Evolutionary conservation across 53 echinoderm and acorn worm genomes (phyloP).

Genomic region (Arbacia lixula): DNA sequence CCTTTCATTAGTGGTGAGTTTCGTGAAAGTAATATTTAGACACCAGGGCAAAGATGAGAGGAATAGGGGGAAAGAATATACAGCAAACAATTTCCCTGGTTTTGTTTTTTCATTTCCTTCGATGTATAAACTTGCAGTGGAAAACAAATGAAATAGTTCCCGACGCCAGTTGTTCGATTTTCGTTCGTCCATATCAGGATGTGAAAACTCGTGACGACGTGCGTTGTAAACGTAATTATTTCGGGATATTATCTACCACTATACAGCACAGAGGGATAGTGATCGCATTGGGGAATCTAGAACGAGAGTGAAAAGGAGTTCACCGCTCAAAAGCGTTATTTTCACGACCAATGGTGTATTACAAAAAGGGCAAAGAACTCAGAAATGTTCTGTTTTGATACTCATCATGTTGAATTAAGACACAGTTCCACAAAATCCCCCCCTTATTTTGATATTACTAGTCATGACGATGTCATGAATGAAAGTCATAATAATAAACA

Average conservation of each 20-base stretch:
- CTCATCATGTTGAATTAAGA: no score
- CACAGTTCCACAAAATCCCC: no score
- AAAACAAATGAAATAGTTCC: constrained; percentile 14
- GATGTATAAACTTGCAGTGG: constrained; percentile 25
- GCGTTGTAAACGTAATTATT: constrained; percentile 49
- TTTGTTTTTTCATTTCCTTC: constrained; percentile 43
- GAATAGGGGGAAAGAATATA: constrained; percentile 33
- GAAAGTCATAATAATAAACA: no score
- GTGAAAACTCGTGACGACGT: constrained; percentile 46
- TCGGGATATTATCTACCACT: constrained; percentile 30
- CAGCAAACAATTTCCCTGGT: constrained; percentile 55
- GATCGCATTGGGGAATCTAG: no score
- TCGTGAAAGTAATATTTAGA: constrained; percentile 52
- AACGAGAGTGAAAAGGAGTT: no score
- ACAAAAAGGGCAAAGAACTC: no score
- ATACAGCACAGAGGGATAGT: constrained; percentile 7
- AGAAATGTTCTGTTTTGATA: no score
- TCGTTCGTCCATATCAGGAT: constrained; percentile 39
- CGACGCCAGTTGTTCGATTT: constrained; percentile 60
- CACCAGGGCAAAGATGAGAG: neutral
- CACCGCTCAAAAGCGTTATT: no score
- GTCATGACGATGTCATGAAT: no score
- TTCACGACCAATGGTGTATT: no score
- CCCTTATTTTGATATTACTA: no score
- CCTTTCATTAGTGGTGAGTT: constrained; percentile 7